Conservation (phyloP, 2,797 vertebrate genomes). For the Danio jaintianensis region DNA sequence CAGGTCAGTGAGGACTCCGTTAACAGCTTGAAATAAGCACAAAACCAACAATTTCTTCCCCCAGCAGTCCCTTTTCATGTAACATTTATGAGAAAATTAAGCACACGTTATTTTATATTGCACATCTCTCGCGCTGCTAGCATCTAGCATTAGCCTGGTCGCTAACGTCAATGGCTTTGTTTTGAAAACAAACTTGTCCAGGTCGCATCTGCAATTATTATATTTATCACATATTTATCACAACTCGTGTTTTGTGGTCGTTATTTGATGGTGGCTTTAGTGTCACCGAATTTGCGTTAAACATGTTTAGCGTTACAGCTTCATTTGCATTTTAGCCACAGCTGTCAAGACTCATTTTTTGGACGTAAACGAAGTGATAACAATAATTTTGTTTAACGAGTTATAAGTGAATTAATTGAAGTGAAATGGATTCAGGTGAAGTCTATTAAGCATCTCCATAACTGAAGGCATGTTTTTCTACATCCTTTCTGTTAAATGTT, state of each 20-base stretch:
- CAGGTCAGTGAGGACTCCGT: slow-evolving; percentile 79
- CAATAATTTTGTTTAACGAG: neutral
- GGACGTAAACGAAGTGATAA: neutral
- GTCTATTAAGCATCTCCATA: neutral
- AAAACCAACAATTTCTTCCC: slow-evolving; percentile 29
- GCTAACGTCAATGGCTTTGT: neutral
- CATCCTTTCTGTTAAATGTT: neutral
- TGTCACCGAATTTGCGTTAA: neutral
- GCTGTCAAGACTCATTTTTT: slow-evolving; percentile 15
- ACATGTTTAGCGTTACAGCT: neutral
- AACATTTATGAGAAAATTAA: neutral
- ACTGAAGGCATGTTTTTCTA: neutral
- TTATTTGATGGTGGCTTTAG: neutral
- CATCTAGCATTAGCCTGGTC: slow-evolving; percentile 17
- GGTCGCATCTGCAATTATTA: neutral
- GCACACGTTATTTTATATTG: neutral
- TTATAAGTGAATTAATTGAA: neutral
- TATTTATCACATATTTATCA: neutral
- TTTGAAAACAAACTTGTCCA: slow-evolving; percentile 15
- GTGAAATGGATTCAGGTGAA: too few relatives aligned
- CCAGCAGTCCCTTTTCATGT: neutral
- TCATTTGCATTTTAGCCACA: neutral
- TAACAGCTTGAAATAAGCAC: neutral
- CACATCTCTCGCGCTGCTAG: slow-evolving; percentile 2
- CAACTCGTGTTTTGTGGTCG: neutral